Conservation (phyloP, 2,113 vertebrate species). For the Phylloscopus whistleri region DNA sequence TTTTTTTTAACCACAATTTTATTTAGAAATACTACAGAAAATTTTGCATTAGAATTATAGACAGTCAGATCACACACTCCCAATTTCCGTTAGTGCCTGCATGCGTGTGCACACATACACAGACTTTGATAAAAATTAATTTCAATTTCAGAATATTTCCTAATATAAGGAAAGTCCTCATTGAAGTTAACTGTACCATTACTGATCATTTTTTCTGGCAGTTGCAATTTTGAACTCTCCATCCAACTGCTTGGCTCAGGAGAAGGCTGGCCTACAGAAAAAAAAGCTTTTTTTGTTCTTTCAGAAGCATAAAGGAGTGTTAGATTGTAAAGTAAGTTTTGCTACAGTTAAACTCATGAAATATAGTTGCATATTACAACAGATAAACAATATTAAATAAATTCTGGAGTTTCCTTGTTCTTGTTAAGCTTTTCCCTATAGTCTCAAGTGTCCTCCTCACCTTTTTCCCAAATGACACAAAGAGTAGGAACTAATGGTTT, state of each 20-base stretch:
- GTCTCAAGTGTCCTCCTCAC: background rate
- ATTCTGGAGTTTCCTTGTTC: background rate
- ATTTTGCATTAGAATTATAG: background rate
- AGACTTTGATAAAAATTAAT: background rate
- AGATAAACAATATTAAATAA: background rate
- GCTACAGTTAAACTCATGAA: background rate
- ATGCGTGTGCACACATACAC: accelerated
- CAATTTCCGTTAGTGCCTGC: background rate
- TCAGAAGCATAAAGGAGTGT: background rate
- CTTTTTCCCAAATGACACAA: background rate
- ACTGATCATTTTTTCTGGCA: background rate
- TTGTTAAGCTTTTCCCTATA: background rate
- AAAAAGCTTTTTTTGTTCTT: background rate
- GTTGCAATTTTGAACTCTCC: background rate
- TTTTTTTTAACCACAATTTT: background rate
- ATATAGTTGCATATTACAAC: background rate
- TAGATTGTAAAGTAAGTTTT: background rate
- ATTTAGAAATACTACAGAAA: background rate
- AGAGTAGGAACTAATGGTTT: background rate
- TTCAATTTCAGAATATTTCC: background rate
- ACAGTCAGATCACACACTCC: background rate
- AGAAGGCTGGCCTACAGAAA: background rate
- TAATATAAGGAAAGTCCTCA: background rate
- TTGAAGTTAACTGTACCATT: background rate
- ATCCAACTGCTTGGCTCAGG: background rate